Evolutionary conservation across 2,113 vertebrate genomes (phyloP).

Genomic region (Asarcornis scutulata): DNA sequence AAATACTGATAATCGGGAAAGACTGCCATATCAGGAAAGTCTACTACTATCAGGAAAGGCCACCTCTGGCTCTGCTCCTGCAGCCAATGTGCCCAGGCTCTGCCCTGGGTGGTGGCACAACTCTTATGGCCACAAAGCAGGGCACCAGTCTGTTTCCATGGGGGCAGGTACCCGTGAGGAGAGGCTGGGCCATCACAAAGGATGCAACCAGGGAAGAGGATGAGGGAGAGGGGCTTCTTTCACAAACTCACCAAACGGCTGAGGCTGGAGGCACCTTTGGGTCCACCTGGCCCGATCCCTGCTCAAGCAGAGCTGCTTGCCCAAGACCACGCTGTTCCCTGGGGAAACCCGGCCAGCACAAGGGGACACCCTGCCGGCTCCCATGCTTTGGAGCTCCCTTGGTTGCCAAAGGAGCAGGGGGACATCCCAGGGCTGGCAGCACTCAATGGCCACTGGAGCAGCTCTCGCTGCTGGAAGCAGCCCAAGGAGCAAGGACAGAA

Average conservation of each 20-base stretch:
- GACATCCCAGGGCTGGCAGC: fast-evolving
- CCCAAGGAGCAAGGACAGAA: background rate
- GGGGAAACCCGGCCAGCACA: background rate
- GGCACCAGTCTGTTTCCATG: background rate
- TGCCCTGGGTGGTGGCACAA: fast-evolving
- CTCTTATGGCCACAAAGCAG: background rate
- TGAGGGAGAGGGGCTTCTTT: background rate
- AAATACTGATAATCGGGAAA: background rate
- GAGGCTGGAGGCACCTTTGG: background rate
- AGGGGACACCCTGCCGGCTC: background rate
- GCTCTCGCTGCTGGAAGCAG: background rate
- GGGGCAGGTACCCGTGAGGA: background rate
- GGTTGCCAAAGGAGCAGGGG: background rate
- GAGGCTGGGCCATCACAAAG: background rate
- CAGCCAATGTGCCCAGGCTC: background rate
- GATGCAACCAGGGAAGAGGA: background rate
- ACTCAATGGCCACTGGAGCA: background rate
- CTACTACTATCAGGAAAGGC: background rate
- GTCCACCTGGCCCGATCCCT: background rate
- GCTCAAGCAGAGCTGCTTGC: background rate
- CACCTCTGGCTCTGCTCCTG: background rate
- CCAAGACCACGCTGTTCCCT: background rate
- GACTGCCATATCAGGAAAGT: background rate
- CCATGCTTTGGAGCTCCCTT: background rate
- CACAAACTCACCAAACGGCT: background rate